Evolutionary conservation across 2,797 vertebrate genomes (phyloP).

Genomic region (Chelon labrosus): DNA sequence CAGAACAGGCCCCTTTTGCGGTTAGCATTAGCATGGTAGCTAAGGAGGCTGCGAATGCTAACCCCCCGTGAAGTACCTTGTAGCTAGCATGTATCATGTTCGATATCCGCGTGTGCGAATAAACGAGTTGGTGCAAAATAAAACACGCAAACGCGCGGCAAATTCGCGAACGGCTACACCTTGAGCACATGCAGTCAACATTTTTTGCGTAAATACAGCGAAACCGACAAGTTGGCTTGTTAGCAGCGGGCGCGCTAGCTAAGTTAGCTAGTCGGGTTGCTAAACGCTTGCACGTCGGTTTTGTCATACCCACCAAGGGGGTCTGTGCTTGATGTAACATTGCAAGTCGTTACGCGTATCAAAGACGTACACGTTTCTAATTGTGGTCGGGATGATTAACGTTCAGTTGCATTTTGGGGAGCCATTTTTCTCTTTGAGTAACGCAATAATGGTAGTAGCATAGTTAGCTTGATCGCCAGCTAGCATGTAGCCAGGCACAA

Average conservation of each 20-base stretch:
- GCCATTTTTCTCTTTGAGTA: too few species aligned
- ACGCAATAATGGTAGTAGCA: not conserved
- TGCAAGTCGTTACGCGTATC: not conserved
- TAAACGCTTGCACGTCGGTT: conserved; percentile 32
- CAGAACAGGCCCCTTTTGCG: conserved; percentile 65
- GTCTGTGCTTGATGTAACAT: not conserved
- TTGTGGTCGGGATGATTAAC: fast-evolving
- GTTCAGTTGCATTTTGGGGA: fast-evolving
- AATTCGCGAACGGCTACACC: fast-evolving
- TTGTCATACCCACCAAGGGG: not conserved
- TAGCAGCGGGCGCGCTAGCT: conserved; percentile 42
- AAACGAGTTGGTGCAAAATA: fast-evolving
- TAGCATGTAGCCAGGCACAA: conserved; percentile 48
- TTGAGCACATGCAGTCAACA: fast-evolving
- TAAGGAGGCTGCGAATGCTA: conserved; percentile 40
- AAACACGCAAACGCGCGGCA: fast-evolving
- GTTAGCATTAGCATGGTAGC: conserved; percentile 62
- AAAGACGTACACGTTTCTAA: fast-evolving
- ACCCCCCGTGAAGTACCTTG: not conserved
- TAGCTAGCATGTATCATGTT: not conserved
- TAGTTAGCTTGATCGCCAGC: conserved; percentile 29
- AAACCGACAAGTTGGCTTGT: conserved; percentile 32
- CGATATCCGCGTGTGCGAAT: not conserved
- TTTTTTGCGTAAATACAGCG: not conserved
- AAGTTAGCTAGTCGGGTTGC: conserved; percentile 16